Base-by-base conservation (phyloP, 2,888 invertebrate species). In the Dryococelus australis region DNA sequence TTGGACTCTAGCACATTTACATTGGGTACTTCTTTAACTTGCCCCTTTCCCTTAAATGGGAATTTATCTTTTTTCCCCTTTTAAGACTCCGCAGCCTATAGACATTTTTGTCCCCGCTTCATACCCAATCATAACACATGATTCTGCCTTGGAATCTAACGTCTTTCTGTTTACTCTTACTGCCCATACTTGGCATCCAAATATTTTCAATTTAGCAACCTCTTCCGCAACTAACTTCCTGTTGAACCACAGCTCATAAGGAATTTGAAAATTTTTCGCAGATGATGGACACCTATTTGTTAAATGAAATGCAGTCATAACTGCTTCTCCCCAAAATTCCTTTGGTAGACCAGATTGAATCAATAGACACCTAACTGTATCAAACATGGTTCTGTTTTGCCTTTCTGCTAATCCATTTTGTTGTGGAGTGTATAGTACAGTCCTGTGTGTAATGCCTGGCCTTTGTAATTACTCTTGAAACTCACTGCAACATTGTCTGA, bases 361-460 rank as follows among this genome's bases (percentile, higher is more conserved):
- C n/a, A n/a, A n/a, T n/a, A n/a, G n/a, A n/a, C n/a, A n/a, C n/a
- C n/a, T n/a, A n/a, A n/a, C n/a, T n/a, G n/a, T n/a, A n/a, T n/a
- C n/a, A n/a, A n/a, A n/a, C n/a, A n/a, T n/a, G n/a, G n/a, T n/a
- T n/a, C n/a, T n/a, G n/a, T n/a, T n/a, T n/a, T n/a, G n/a, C n/a
- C n/a, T n/a, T n/a, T n/a, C n/a, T n/a, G n/a, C n/a, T n/a, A n/a
- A n/a, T n/a, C n/a, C n/a, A n/a, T n/a, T n/a, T n/a, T n/a, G n/a
- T n/a, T n/a, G n/a, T n/a, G n/a, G 90, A 12, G 87, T 90, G 35
- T 90, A 88, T 0, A 90, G 88, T 12, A 89, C 86, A 10, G 90
- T 89, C 85, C 89, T 88, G 79, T 90, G 90, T 12, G 86, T 81
- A 12, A 90, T 91, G 16, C 90, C 90, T 27, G 88, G 80, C 26